A percentile compares a stretch with the other conserved stretches of the same genome.
Evolutionary conservation across 2,888 invertebrate genomes (phyloP).

Genomic region (Drosophila borealis): DNA sequence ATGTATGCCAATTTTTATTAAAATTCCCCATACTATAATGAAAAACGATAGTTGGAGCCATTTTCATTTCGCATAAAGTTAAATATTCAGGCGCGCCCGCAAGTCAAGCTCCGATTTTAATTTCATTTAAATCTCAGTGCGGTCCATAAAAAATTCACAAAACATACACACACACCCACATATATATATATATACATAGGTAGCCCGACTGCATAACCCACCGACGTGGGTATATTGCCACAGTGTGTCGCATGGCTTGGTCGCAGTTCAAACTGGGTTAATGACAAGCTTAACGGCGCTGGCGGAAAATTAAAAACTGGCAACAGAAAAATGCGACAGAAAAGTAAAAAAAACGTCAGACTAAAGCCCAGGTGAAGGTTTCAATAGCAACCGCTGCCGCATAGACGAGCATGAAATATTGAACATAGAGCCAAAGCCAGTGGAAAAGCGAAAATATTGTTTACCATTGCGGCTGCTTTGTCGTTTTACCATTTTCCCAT

Average conservation of each 20-base stretch:
- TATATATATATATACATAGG: constrained; percentile 20
- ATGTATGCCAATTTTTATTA: constrained; percentile 52
- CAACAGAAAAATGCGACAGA: constrained; percentile 39
- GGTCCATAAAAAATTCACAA: constrained; percentile 58
- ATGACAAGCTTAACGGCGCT: constrained; percentile 75
- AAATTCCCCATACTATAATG: constrained; percentile 49
- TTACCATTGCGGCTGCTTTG: constrained; percentile 39
- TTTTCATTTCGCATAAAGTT: constrained; percentile 63
- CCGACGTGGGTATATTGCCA: constrained; percentile 15
- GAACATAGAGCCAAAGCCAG: constrained; percentile 40
- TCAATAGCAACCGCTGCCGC: constrained; percentile 37
- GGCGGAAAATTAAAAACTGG: constrained; percentile 69
- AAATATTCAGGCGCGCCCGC: constrained; percentile 64
- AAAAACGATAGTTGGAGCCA: constrained; percentile 55
- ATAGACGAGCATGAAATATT: constrained; percentile 63
- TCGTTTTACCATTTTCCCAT: constrained; percentile 19
- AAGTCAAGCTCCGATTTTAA: constrained; percentile 69
- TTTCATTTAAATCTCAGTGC: constrained; percentile 70
- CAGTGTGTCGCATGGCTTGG: constrained; percentile 25
- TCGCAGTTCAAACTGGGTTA: constrained; percentile 76
- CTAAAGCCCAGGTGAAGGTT: constrained; percentile 55
- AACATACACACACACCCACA: constrained; percentile 16
- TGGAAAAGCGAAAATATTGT: constrained; percentile 49
- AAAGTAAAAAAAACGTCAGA: constrained; percentile 33
- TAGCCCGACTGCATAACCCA: constrained; percentile 2